These are phyloP conservation scores for Syngnathus typhle DNA, from an alignment of 2,113 vertebrate species.

Conservation along the genomic window DNA sequence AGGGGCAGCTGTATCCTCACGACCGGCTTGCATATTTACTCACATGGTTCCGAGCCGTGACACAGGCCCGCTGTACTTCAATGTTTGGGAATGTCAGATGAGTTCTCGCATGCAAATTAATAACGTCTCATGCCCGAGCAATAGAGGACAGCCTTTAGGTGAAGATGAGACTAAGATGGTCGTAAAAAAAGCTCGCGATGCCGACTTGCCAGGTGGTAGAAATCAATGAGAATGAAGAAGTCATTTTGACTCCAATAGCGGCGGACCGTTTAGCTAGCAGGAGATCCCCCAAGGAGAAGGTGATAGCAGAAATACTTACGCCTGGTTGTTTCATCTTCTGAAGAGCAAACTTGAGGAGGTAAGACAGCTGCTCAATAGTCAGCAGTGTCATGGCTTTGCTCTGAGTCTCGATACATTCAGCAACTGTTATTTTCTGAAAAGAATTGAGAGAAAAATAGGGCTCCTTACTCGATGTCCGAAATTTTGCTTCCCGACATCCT, in stretches of 20 bases:
- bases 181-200: slow-evolving; percentile 33
- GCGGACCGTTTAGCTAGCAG: too few relatives aligned
- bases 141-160: slow-evolving; percentile 21
- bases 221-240: neutral
- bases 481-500: slow-evolving; percentile 1
- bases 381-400: slow-evolving; percentile 99
- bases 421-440: slow-evolving; percentile 95
- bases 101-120: slow-evolving; percentile 52
- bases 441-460: slow-evolving; percentile 31
- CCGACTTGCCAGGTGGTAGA: neutral
- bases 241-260: neutral
- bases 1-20: slow-evolving; percentile 68
- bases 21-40: slow-evolving; percentile 55
- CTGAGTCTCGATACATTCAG: slow-evolving; percentile 98
- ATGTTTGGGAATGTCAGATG: slow-evolving; percentile 31
- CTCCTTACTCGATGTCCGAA: neutral
- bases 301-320: slow-evolving; percentile 75
- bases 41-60: slow-evolving; percentile 52
- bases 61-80: slow-evolving; percentile 32
- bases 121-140: slow-evolving; percentile 29
- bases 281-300: neutral
- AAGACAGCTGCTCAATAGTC: slow-evolving; percentile 92
- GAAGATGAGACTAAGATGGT: slow-evolving; percentile 27
- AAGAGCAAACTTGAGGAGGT: slow-evolving; percentile 98
- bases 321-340: slow-evolving; percentile 99